Percentiles rank a stretch among this genome's conserved stretches.
phyloP scores from a whole-genome alignment of 2,113 vertebrate genomes.

The Tyto alba region DNA sequence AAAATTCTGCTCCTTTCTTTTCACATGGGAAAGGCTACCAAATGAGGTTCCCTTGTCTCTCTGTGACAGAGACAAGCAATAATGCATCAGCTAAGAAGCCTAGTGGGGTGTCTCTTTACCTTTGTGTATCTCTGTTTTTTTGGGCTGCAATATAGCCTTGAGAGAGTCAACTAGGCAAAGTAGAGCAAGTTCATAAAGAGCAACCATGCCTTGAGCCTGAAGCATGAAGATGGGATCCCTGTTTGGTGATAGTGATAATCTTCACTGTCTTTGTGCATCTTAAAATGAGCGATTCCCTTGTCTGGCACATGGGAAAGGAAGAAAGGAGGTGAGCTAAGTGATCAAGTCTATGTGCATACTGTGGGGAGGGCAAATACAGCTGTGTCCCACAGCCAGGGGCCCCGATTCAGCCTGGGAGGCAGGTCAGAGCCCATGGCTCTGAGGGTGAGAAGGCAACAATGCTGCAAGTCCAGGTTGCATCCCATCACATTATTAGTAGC shows the following conservation, averaged over 20 bases:
- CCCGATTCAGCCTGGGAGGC: background rate
- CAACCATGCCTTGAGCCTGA: background rate
- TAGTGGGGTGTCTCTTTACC: background rate
- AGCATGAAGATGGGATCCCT: background rate
- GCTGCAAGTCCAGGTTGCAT: background rate
- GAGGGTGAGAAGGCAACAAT: background rate
- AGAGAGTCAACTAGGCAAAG: background rate
- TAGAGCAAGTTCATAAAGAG: background rate
- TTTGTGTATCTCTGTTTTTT: background rate
- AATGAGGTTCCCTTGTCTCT: background rate
- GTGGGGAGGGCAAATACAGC: background rate
- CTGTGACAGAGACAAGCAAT: background rate
- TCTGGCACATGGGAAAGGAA: background rate
- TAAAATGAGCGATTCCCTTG: no score
- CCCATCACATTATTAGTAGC: background rate
- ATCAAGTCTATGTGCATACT: background rate
- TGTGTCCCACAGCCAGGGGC: fast-evolving
- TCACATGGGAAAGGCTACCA: background rate
- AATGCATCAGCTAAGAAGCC: background rate
- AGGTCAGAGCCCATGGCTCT: background rate
- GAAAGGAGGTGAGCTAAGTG: background rate
- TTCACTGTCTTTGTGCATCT: background rate
- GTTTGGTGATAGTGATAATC: background rate
- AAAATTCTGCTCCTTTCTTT: background rate
- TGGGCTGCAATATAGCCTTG: background rate